Evolutionary conservation across 2,113 vertebrate species (phyloP).

Genomic region (Anolis sagrei): DNA sequence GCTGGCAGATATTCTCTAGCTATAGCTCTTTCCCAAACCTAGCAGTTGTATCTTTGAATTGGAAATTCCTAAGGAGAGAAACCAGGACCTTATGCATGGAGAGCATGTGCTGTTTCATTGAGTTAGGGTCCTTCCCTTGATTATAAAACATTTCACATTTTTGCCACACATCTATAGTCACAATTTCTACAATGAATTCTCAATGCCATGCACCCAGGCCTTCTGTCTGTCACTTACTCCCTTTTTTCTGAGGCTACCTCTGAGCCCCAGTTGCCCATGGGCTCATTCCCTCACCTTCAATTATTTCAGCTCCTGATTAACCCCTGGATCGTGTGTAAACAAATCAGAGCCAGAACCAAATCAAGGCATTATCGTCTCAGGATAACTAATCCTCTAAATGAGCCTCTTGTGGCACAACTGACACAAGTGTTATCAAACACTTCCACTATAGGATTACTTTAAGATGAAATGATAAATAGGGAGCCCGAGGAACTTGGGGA

Average conservation of each 20-base stretch:
- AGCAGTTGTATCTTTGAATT: background rate
- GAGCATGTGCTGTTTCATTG: too few species aligned
- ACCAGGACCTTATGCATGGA: too few species aligned
- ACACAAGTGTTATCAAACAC: constrained; percentile 34
- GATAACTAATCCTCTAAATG: background rate
- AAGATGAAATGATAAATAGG: constrained; percentile 52
- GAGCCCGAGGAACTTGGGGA: background rate
- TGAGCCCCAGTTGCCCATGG: background rate
- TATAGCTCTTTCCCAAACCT: background rate
- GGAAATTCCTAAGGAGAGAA: too few species aligned
- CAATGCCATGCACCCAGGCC: background rate
- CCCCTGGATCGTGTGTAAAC: background rate
- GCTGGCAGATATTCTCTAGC: background rate
- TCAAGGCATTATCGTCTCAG: background rate
- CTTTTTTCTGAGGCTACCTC: background rate
- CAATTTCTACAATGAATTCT: background rate
- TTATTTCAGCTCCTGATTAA: background rate
- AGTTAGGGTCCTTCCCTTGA: background rate
- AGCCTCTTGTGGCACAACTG: constrained; percentile 51
- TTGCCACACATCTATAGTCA: background rate
- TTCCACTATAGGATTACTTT: constrained; percentile 36
- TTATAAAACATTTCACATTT: background rate
- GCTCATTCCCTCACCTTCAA: background rate
- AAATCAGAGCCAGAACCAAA: background rate
- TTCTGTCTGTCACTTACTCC: background rate